These are phyloP conservation scores for Maccullochella peelii DNA, from an alignment of 2,113 vertebrate genomes.

Conservation along the genomic window DNA sequence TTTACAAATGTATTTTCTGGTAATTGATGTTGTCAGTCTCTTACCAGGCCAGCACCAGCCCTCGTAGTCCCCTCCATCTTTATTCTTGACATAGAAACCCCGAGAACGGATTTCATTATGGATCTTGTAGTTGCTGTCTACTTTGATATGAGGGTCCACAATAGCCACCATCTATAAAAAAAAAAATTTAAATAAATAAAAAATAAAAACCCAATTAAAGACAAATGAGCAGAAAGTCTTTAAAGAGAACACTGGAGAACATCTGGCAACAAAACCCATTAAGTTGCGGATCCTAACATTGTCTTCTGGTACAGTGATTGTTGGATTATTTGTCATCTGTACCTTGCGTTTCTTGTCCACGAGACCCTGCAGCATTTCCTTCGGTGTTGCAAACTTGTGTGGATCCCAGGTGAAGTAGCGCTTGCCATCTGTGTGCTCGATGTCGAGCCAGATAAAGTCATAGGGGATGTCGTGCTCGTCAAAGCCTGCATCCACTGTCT, in stretches of 20 bases:
- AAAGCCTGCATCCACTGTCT: slow-evolving; percentile 87
- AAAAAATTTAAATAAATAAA: neutral
- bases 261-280: neutral
- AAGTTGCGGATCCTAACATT: neutral
- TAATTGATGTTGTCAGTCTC: slow-evolving; percentile 9
- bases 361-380: slow-evolving; percentile 87
- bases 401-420: slow-evolving; percentile 98
- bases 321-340: neutral
- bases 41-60: slow-evolving; percentile 98
- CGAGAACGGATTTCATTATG: slow-evolving; percentile 88
- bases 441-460: slow-evolving; percentile 96
- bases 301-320: neutral
- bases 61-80: slow-evolving; percentile 92
- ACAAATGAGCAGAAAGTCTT: neutral
- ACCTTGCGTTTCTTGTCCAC: slow-evolving; percentile 90
- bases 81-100: slow-evolving; percentile 89
- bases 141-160: slow-evolving; percentile 95
- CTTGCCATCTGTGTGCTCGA: slow-evolving; percentile 95
- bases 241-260: neutral
- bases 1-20: neutral
- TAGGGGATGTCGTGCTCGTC: slow-evolving; percentile 92
- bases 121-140: slow-evolving; percentile 90
- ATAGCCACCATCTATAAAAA: slow-evolving; percentile 90
- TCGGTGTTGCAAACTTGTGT: slow-evolving; percentile 88
- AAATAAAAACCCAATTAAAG: neutral